Evolutionary conservation across 2,113 vertebrate species (phyloP), one percentile per base, ranked within the genome.

Genomic region (Bubo bubo): DNA sequence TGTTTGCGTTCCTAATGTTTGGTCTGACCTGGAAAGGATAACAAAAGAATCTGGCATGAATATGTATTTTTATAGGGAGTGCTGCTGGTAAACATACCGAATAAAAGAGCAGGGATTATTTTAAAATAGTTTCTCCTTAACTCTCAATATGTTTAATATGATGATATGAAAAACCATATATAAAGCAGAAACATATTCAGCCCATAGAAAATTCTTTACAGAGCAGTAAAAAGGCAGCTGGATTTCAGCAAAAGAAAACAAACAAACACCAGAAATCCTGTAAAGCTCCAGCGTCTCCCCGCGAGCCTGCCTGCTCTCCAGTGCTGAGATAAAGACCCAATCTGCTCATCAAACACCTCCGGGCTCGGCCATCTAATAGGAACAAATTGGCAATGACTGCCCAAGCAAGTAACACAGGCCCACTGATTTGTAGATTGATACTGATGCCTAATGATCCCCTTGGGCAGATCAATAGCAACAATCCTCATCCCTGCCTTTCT

Each of bases 381-480:
- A 99, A 99, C 99, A 99, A 99, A 99, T 99, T 99, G 99, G 98
- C 99, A 99, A 99, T 99, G 99, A 99, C 99, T 99, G 99, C 98
- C 99, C 98, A 95, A 98, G 98, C 98, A 98, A 98, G 98, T 99
- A 98, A 98, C 98, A 98, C 99, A 98, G 98, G 98, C 97, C 98
- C 98, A 98, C 97, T 98, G 98, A 99, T 99, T 99, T 99, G 99
- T 99, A 99, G 99, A 99, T 99, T 99, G 99, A 99, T 99, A 99
- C 98, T 98, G 99, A 99, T 99, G 99, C 99, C 99, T 99, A 99
- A 99, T 99, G 99, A 99, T 99, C 99, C 99, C 99, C 99, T 98
- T 99, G 99, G 99, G 99, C 99, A 98, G 99, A 99, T 99, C 99
- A 99, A 99, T 99, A 99, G 99, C 98, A 99, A 99, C 99, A 99